phyloP scores from a whole-genome alignment of 92 coral and sea anemone species.

The Palythoa heliodiscus region DNA sequence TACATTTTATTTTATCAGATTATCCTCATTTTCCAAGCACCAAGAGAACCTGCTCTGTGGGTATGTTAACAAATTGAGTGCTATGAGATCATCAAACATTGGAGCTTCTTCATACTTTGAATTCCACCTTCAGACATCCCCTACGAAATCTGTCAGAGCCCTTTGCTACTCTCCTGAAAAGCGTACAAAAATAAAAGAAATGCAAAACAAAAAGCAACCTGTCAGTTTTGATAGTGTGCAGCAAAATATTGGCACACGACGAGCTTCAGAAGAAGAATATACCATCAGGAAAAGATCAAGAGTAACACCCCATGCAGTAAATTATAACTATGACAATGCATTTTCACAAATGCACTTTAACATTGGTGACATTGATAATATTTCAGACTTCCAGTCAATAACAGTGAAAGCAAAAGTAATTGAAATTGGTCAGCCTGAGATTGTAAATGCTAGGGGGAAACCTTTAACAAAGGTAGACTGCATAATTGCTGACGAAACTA shows the following conservation, averaged over 20 bases:
- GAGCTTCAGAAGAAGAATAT: constrained; percentile 47
- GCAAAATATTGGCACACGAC: constrained; percentile 4
- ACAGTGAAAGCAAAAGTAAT: constrained; percentile 9
- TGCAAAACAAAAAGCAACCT: constrained; percentile 15
- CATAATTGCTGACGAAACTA: constrained; percentile 25
- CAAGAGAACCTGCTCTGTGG: constrained; percentile 19
- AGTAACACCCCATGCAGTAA: constrained; percentile 32
- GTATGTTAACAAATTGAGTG: constrained; percentile 38
- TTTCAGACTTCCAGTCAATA: constrained; percentile 41
- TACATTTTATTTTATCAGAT: too few species aligned
- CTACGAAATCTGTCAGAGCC: constrained; percentile 38
- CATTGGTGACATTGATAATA: constrained; percentile 17
- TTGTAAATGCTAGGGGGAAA: constrained; percentile 31
- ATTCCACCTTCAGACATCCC: constrained; percentile 35
- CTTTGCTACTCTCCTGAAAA: constrained; percentile 42
- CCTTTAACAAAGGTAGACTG: constrained; percentile 11
- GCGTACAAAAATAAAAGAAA: constrained; percentile 27
- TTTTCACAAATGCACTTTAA: constrained; percentile 23
- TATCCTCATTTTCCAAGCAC: too few species aligned
- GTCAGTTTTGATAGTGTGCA: constrained; percentile 41
- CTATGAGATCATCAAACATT: constrained; percentile 10
- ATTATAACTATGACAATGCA: constrained; percentile 10
- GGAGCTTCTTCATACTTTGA: constrained; percentile 39
- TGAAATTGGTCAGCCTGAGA: not conserved
- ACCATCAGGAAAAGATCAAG: constrained; percentile 35